Conservation (phyloP, 2,888 invertebrate species). For the Leptopterna dolabrata region DNA sequence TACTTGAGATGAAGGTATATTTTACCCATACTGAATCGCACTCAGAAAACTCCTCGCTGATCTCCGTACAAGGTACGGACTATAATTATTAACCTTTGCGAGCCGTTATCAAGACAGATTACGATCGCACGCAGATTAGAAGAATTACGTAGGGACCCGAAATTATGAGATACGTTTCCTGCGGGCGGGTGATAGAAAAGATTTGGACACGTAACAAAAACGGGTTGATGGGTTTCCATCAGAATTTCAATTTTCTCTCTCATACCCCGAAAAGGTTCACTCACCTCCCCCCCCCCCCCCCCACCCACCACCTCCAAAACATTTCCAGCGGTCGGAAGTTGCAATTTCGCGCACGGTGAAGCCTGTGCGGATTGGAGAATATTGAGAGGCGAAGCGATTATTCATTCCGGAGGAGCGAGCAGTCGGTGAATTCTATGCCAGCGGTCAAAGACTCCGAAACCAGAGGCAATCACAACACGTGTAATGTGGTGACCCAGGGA, state of each 20-base stretch:
- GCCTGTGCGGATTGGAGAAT: background rate
- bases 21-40: no score
- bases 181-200: background rate
- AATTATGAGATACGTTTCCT: background rate
- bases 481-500: slow-evolving; percentile 10
- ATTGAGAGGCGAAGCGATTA: background rate
- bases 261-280: background rate
- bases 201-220: background rate
- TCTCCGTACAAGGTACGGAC: no score
- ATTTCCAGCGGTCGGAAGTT: background rate
- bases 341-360: slow-evolving; percentile 2
- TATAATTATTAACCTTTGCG: no score
- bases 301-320: no score
- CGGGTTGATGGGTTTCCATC: background rate
- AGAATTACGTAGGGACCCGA: background rate
- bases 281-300: no score
- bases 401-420: background rate
- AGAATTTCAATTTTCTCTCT: background rate
- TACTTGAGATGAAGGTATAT: no score
- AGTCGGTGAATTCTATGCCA: background rate
- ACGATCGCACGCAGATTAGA: no score
- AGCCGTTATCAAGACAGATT: no score
- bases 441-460: slow-evolving; percentile 5
- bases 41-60: no score
- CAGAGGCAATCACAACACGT: background rate